A percentile compares a stretch with the other conserved stretches of the same genome.
Conservation (phyloP, 2,888 invertebrate genomes). For the Drosophila engyochracea region DNA sequence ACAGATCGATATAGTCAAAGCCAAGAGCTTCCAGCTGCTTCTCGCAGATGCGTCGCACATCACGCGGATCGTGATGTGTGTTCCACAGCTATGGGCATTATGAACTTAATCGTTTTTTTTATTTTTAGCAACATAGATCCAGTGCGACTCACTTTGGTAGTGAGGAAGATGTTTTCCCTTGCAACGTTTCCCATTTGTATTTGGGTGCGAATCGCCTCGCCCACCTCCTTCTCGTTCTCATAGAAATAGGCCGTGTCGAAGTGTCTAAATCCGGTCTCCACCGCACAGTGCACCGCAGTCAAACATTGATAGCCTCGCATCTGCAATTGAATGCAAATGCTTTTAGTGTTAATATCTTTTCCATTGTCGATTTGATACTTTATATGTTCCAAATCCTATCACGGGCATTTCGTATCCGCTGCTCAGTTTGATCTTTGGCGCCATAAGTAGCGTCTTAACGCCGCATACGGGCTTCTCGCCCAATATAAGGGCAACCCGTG, state of each 20-base stretch:
- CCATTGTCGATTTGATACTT: constrained; percentile 14
- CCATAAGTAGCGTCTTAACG: constrained; percentile 48
- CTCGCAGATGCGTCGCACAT: constrained; percentile 89
- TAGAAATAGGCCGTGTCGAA: constrained; percentile 86
- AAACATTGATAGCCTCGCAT: constrained; percentile 77
- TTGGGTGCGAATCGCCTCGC: constrained; percentile 85
- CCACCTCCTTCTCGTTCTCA: constrained; percentile 85
- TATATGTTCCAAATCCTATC: constrained; percentile 89
- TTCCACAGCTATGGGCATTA: constrained; percentile 55
- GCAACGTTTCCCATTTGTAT: constrained; percentile 84
- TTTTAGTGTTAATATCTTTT: neutral
- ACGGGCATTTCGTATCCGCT: constrained; percentile 89
- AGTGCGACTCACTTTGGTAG: constrained; percentile 72
- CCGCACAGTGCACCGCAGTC: constrained; percentile 85
- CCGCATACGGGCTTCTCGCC: constrained; percentile 59
- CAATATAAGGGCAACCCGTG: constrained; percentile 45
- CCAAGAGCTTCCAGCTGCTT: constrained; percentile 88
- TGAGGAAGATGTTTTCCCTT: constrained; percentile 84
- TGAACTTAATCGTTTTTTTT: neutral
- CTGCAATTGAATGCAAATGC: constrained; percentile 4
- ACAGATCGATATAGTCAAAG: constrained; percentile 91
- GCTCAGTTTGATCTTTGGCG: constrained; percentile 87
- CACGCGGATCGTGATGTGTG: constrained; percentile 88
- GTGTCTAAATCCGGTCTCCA: constrained; percentile 86
- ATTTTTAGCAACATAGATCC: neutral